Conservation (phyloP, 2,113 vertebrate genomes). For the Corythoichthys haematopterus region DNA sequence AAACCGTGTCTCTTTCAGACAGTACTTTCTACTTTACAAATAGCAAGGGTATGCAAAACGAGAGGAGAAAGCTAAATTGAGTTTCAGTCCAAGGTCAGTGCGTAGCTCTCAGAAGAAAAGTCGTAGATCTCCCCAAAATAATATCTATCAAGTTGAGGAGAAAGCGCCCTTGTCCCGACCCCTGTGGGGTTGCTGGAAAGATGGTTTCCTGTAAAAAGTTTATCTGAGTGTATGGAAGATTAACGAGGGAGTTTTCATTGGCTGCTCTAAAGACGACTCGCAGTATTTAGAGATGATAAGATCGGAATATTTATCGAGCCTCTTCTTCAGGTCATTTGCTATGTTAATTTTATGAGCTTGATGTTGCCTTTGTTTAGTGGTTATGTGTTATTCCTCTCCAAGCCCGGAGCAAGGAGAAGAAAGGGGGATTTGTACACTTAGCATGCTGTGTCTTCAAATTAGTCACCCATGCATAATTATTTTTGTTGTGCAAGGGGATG, state of each 20-base stretch:
- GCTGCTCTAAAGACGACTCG: slow-evolving; percentile 73
- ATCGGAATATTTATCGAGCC: slow-evolving; percentile 90
- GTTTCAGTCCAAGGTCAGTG: slow-evolving; percentile 70
- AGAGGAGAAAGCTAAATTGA: slow-evolving; percentile 56
- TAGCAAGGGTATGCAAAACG: slow-evolving; percentile 39
- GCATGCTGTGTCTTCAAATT: slow-evolving; percentile 87
- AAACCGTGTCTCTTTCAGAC: slow-evolving; percentile 45
- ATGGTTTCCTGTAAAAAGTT: slow-evolving; percentile 90
- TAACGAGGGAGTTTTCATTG: slow-evolving; percentile 88
- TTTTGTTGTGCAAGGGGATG: slow-evolving; percentile 78
- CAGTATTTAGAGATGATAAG: slow-evolving; percentile 79
- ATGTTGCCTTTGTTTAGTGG: slow-evolving; percentile 86
- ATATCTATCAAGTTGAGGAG: slow-evolving; percentile 63
- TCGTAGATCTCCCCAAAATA: slow-evolving; percentile 57
- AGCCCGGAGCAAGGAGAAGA: slow-evolving; percentile 79
- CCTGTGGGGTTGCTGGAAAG: slow-evolving; percentile 78
- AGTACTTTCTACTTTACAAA: slow-evolving; percentile 51
- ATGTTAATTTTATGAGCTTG: slow-evolving; percentile 97
- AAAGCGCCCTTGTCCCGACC: slow-evolving; percentile 85
- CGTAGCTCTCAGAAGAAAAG: slow-evolving; percentile 65
- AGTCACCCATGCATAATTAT: slow-evolving; percentile 92
- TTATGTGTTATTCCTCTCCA: slow-evolving; percentile 84
- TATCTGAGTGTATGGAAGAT: slow-evolving; percentile 79
- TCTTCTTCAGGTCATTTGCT: slow-evolving; percentile 90
- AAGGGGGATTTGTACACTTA: slow-evolving; percentile 91